phyloP scores from a whole-genome alignment of 2,888 invertebrate species.

The Diogma glabrata region DNA sequence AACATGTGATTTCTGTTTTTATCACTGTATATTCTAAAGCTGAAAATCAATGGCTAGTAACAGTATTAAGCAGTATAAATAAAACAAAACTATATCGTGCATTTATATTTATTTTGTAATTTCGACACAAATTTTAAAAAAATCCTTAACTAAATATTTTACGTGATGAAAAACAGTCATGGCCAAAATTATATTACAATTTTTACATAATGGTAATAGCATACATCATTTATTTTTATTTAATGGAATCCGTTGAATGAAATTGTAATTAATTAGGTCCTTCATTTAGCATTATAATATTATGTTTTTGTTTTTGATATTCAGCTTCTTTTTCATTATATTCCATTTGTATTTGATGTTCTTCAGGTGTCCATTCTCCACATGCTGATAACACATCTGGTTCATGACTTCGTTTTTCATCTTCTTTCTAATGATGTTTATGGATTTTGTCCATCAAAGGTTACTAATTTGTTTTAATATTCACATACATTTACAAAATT shows the following conservation, averaged over 20 bases:
- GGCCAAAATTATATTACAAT: no score
- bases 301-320: slow-evolving; percentile 21
- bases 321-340: slow-evolving; percentile 25
- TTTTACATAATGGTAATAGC: no score
- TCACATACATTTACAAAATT: background rate
- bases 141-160: no score
- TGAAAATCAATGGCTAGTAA: no score
- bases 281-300: slow-evolving; percentile 27
- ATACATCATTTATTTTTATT: background rate
- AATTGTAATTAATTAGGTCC: slow-evolving; percentile 2
- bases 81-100: no score
- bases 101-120: no score
- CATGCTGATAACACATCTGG: slow-evolving; percentile 30
- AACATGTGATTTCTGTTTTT: no score
- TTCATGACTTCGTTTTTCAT: slow-evolving; percentile 21
- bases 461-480: background rate
- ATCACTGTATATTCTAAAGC: no score
- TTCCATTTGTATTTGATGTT: slow-evolving; percentile 31
- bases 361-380: slow-evolving; percentile 33
- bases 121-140: no score
- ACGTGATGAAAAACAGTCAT: no score
- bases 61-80: no score
- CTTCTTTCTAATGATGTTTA: slow-evolving; percentile 16
- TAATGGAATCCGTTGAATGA: no score
- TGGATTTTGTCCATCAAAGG: background rate